Conservation (phyloP, 2,888 invertebrate species). For the Thera obeliscata region DNA sequence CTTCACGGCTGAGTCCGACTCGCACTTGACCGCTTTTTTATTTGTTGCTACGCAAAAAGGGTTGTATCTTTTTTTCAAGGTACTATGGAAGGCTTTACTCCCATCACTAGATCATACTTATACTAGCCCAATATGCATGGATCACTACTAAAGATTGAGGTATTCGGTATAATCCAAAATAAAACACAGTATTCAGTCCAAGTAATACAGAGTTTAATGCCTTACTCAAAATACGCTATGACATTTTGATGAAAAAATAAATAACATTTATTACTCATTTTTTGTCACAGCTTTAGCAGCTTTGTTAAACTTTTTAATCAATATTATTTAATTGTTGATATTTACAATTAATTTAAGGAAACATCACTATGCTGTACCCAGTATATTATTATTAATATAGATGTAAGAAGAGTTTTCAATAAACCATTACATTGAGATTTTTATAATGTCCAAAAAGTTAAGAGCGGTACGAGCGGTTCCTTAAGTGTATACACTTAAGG, state of each 20-base stretch:
- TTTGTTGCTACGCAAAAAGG: too few species aligned
- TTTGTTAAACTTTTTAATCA: constrained; percentile 62
- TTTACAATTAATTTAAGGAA: constrained; percentile 45
- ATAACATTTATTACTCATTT: constrained; percentile 59
- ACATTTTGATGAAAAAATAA: constrained; percentile 76
- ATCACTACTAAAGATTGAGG: not conserved
- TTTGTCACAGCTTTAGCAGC: constrained; percentile 66
- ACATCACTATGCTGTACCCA: constrained; percentile 11
- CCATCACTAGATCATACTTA: too few species aligned
- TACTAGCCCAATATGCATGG: too few species aligned
- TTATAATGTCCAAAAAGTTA: not conserved
- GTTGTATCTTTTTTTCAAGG: not conserved
- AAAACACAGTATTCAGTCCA: constrained; percentile 57
- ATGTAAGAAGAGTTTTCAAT: not conserved
- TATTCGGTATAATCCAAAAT: constrained; percentile 23
- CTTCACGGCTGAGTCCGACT: too few species aligned
- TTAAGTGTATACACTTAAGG: too few species aligned
- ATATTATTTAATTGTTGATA: constrained; percentile 43
- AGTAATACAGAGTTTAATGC: constrained; percentile 66
- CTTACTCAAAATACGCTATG: constrained; percentile 63
- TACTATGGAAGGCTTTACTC: not conserved
- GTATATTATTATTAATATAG: not conserved
- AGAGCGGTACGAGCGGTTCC: too few species aligned
- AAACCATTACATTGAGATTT: not conserved
- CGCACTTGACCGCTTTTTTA: too few species aligned